Evolutionary conservation across 2,888 invertebrate genomes (phyloP).

Genomic region (Amphipyra berbera): DNA sequence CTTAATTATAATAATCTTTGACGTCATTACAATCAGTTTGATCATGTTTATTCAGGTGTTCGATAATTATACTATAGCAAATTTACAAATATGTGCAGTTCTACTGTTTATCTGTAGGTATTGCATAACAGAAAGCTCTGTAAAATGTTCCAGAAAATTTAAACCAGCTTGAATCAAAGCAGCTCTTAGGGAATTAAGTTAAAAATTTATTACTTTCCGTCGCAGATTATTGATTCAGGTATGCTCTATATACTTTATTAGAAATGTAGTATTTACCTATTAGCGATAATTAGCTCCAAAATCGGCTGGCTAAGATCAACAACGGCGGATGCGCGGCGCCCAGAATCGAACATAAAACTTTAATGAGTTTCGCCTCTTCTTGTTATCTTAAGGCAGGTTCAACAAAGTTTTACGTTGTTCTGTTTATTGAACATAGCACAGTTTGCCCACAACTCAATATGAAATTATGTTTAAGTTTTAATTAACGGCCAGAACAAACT

Average conservation of each 20-base stretch:
- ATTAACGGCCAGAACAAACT: constrained; percentile 74
- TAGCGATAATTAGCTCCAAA: constrained; percentile 71
- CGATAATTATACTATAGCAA: constrained; percentile 5
- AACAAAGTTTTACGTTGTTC: constrained; percentile 77
- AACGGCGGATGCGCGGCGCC: constrained; percentile 62
- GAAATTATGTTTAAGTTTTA: constrained; percentile 79
- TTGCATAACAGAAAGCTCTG: not conserved
- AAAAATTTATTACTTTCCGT: not conserved
- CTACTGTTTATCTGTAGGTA: not conserved
- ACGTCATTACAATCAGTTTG: constrained; percentile 19
- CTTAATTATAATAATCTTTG: constrained; percentile 31
- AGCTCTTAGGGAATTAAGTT: not conserved
- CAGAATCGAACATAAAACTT: constrained; percentile 82
- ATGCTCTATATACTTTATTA: constrained; percentile 15
- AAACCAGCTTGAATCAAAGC: not conserved
- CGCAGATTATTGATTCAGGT: constrained; percentile 28
- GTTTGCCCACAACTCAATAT: constrained; percentile 75
- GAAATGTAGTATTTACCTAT: constrained; percentile 54
- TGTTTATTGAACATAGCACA: constrained; percentile 79
- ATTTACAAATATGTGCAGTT: constrained; percentile 5
- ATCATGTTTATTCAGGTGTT: not conserved
- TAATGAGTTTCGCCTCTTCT: constrained; percentile 85
- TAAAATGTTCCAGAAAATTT: constrained; percentile 4
- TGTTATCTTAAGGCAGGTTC: constrained; percentile 82
- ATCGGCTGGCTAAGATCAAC: constrained; percentile 75